These are phyloP conservation scores for Podargus strigoides DNA, from an alignment of 2,797 vertebrate species.

Conservation along the genomic window DNA sequence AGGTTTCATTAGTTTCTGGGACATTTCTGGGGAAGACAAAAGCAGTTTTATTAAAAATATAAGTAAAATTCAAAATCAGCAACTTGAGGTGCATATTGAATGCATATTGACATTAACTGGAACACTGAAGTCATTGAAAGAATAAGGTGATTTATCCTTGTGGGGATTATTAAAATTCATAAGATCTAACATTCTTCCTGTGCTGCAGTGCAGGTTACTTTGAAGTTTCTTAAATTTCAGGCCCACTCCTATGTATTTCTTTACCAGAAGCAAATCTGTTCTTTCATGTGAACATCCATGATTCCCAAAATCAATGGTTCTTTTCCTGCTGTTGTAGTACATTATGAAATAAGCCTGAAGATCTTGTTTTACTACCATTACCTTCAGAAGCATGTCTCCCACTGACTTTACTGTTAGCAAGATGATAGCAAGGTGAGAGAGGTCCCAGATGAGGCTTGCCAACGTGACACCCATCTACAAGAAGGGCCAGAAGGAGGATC, in stretches of 20 bases:
- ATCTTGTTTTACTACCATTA: background rate
- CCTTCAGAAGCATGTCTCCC: background rate
- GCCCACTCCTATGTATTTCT: background rate
- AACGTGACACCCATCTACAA: no score
- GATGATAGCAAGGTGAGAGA: no score
- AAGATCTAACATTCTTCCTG: background rate
- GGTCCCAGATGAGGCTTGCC: no score
- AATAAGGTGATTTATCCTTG: background rate
- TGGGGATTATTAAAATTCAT: background rate
- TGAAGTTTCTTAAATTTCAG: background rate
- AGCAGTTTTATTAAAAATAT: background rate
- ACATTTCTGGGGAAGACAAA: background rate
- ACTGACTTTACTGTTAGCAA: background rate
- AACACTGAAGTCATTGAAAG: background rate
- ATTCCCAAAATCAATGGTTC: rapidly evolving
- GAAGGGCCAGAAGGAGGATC: no score
- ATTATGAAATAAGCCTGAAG: background rate
- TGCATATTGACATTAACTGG: background rate
- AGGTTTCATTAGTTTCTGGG: background rate
- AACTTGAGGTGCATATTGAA: background rate
- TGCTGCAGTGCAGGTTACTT: background rate
- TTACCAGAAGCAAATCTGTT: background rate
- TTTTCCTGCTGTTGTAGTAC: background rate
- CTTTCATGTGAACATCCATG: background rate
- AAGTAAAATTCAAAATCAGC: background rate